A percentile compares a stretch with the other conserved stretches of the same genome.
Evolutionary conservation across 2,888 invertebrate genomes (phyloP).

Genomic region (Galeruca laticollis): DNA sequence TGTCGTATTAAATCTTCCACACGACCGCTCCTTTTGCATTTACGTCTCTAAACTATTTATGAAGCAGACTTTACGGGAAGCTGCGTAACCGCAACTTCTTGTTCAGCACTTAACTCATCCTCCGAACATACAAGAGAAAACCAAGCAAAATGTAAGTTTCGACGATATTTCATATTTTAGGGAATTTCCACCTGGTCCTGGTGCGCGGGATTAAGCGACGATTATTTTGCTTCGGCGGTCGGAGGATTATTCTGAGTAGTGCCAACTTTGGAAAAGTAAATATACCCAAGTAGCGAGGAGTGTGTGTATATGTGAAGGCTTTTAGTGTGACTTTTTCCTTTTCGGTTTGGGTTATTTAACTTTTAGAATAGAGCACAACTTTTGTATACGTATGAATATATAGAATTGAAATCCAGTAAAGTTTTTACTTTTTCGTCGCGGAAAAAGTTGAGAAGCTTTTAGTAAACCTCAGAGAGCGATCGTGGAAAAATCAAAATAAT

Average conservation of each 20-base stretch:
- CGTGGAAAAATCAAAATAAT: too few species aligned
- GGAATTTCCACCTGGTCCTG: slow-evolving; percentile 59
- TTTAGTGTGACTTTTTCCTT: slow-evolving; percentile 29
- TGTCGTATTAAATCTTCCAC: slow-evolving; percentile 1
- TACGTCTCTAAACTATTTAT: slow-evolving; percentile 23
- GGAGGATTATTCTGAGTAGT: slow-evolving; percentile 62
- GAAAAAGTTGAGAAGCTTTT: background rate
- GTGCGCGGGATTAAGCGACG: slow-evolving; percentile 59
- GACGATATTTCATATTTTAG: slow-evolving; percentile 59
- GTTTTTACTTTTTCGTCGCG: background rate
- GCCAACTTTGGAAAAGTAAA: slow-evolving; percentile 61
- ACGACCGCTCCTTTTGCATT: background rate
- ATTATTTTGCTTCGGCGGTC: slow-evolving; percentile 61
- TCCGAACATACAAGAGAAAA: slow-evolving; percentile 29
- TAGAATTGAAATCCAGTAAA: background rate
- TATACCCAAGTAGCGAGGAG: slow-evolving; percentile 56
- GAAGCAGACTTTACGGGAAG: slow-evolving; percentile 24
- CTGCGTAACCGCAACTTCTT: slow-evolving; percentile 33
- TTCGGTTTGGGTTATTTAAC: slow-evolving; percentile 25
- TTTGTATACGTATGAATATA: slow-evolving; percentile 10
- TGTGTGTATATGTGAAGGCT: slow-evolving; percentile 33
- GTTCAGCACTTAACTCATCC: slow-evolving; percentile 31
- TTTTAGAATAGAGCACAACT: slow-evolving; percentile 24
- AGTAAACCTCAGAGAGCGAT: background rate
- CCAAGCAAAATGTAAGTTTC: slow-evolving; percentile 49